phyloP scores from a whole-genome alignment of 2,888 invertebrate species.

The Netelia fuscicornis region DNA sequence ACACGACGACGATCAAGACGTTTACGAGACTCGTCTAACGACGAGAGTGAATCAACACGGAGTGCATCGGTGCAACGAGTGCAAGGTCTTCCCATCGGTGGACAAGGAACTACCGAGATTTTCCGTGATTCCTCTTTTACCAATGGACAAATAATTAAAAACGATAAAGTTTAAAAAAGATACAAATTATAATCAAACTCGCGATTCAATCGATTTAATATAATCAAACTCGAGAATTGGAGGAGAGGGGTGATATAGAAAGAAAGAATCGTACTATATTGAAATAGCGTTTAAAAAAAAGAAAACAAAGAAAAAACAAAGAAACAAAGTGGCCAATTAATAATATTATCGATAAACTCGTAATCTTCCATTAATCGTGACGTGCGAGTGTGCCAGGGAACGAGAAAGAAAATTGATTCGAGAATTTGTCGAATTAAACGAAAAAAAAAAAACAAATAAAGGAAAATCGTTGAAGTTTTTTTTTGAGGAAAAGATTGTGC shows the following conservation, averaged over 20 bases:
- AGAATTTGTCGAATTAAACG: background rate
- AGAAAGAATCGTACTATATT: slow-evolving; percentile 26
- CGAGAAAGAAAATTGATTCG: slow-evolving; percentile 3
- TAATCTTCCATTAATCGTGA: slow-evolving; percentile 61
- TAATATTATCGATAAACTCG: slow-evolving; percentile 39
- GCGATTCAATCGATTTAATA: background rate
- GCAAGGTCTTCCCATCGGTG: slow-evolving; percentile 55
- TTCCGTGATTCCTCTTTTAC: slow-evolving; percentile 21
- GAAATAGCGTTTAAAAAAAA: slow-evolving; percentile 1
- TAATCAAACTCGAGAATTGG: too few species aligned
- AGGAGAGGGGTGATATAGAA: background rate
- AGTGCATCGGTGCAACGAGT: slow-evolving; percentile 41
- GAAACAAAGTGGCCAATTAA: slow-evolving; percentile 63
- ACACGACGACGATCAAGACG: slow-evolving; percentile 1
- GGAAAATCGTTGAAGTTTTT: background rate
- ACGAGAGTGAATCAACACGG: slow-evolving; percentile 21
- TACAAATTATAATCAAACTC: background rate
- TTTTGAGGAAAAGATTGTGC: slow-evolving; percentile 1
- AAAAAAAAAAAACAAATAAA: background rate
- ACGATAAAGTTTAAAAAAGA: background rate
- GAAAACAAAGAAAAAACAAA: background rate
- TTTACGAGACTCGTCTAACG: background rate
- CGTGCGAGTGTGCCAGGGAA: slow-evolving; percentile 33
- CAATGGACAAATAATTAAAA: slow-evolving; percentile 15
- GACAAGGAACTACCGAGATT: slow-evolving; percentile 53